These are phyloP conservation scores for Seira musarum DNA, from an alignment of 2,888 invertebrate genomes.

Conservation along the genomic window DNA sequence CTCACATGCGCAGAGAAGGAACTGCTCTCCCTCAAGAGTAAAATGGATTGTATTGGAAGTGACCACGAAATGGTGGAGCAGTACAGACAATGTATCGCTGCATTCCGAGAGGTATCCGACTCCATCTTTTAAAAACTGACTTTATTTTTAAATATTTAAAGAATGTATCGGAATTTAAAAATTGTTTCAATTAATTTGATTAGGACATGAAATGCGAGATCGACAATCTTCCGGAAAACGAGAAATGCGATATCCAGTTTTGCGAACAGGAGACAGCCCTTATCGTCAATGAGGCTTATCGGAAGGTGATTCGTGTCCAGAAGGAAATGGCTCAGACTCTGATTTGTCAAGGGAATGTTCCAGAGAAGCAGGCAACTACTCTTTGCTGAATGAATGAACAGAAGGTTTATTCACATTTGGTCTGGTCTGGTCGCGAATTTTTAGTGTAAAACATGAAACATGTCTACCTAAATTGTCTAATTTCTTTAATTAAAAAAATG, in stretches of 20 bases:
- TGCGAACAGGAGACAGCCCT: constrained; percentile 65
- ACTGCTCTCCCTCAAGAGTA: constrained; percentile 64
- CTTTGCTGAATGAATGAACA: constrained; percentile 31
- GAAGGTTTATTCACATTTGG: background rate
- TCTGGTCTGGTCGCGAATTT: background rate
- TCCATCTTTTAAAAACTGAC: constrained; percentile 50
- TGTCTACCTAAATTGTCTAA: too few relatives aligned
- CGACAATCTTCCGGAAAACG: constrained; percentile 57
- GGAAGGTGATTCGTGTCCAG: constrained; percentile 65
- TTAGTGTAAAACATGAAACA: too few relatives aligned
- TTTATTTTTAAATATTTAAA: too few relatives aligned
- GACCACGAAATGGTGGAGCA: constrained; percentile 68
- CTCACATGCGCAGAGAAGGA: constrained; percentile 66
- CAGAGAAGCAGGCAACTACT: constrained; percentile 30
- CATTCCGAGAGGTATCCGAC: constrained; percentile 58
- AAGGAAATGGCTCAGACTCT: constrained; percentile 64
- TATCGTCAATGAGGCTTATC: constrained; percentile 68
- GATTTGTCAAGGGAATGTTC: constrained; percentile 40
- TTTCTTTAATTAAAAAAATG: too few relatives aligned
- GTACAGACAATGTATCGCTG: constrained; percentile 64
- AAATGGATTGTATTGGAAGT: constrained; percentile 66
- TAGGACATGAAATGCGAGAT: constrained; percentile 59
- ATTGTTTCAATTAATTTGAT: too few relatives aligned
- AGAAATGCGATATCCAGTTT: constrained; percentile 59
- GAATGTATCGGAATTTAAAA: too few relatives aligned